Conservation (phyloP, 2,113 vertebrate species). For the Rana temporaria region DNA sequence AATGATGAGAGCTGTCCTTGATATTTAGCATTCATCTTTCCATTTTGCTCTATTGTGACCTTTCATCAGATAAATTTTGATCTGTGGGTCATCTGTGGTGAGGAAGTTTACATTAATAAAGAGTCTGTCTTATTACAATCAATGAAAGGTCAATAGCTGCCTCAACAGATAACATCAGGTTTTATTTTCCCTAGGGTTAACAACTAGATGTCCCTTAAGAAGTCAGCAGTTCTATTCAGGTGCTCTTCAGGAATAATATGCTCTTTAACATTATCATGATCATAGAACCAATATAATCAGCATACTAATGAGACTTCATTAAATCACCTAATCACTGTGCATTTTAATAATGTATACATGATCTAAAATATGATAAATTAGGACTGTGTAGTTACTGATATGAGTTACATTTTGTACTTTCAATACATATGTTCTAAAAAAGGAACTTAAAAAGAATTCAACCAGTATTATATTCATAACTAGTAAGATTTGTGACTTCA, state of each 20-base stretch:
- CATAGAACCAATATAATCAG: not conserved
- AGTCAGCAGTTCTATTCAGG: slow-evolving; percentile 41
- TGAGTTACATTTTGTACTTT: not conserved
- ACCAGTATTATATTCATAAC: too few relatives aligned
- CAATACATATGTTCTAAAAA: too few relatives aligned
- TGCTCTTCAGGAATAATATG: slow-evolving; percentile 24
- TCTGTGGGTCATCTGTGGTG: slow-evolving; percentile 38
- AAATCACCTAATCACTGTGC: not conserved
- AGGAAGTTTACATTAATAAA: slow-evolving; percentile 53
- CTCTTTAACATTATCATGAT: slow-evolving; percentile 34
- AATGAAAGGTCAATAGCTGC: slow-evolving; percentile 55
- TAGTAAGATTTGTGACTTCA: too few relatives aligned
- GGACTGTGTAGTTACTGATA: not conserved
- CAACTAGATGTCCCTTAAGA: slow-evolving; percentile 40
- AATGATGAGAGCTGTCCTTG: slow-evolving; percentile 31
- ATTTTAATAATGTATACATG: slow-evolving; percentile 7
- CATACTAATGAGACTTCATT: slow-evolving; percentile 28
- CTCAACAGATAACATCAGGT: slow-evolving; percentile 48
- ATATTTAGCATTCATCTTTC: slow-evolving; percentile 46
- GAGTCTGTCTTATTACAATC: slow-evolving; percentile 54
- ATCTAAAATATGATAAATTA: slow-evolving; percentile 1
- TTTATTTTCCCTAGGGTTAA: slow-evolving; percentile 48
- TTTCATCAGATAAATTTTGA: slow-evolving; percentile 51
- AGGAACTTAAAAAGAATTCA: too few relatives aligned
- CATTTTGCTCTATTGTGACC: slow-evolving; percentile 25